These are phyloP conservation scores for Trichonephila clavipes DNA, from an alignment of 1,140 invertebrate species.

Conservation along the genomic window DNA sequence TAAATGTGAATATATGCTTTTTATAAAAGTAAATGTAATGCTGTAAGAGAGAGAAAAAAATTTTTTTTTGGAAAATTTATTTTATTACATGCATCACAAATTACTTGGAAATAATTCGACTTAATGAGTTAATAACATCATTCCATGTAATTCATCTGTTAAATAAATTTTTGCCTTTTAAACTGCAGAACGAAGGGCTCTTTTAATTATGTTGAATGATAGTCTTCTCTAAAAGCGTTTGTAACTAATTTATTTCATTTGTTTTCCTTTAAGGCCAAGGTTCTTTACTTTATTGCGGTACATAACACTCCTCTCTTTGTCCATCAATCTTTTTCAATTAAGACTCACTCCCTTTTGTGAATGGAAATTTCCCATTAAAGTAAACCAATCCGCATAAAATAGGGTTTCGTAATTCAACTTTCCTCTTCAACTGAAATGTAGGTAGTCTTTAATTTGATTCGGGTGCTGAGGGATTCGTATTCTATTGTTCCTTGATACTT, in stretches of 20 bases:
- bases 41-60: too few species aligned
- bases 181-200: background rate
- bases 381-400: background rate
- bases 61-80: too few species aligned
- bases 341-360: background rate
- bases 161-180: too few species aligned
- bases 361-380: background rate
- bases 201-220: background rate
- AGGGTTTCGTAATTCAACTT: background rate
- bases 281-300: background rate
- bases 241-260: background rate
- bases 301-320: background rate
- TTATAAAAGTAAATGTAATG: too few species aligned
- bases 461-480: background rate
- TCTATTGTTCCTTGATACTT: background rate
- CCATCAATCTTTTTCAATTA: background rate
- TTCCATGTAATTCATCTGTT: too few species aligned
- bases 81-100: too few species aligned
- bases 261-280: background rate
- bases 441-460: background rate
- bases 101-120: too few species aligned
- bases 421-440: background rate
- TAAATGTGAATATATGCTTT: too few species aligned
- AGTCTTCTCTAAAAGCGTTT: background rate
- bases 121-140: too few species aligned